Conservation (phyloP, 1,140 invertebrate species). For the Amphibalanus amphitrite region DNA sequence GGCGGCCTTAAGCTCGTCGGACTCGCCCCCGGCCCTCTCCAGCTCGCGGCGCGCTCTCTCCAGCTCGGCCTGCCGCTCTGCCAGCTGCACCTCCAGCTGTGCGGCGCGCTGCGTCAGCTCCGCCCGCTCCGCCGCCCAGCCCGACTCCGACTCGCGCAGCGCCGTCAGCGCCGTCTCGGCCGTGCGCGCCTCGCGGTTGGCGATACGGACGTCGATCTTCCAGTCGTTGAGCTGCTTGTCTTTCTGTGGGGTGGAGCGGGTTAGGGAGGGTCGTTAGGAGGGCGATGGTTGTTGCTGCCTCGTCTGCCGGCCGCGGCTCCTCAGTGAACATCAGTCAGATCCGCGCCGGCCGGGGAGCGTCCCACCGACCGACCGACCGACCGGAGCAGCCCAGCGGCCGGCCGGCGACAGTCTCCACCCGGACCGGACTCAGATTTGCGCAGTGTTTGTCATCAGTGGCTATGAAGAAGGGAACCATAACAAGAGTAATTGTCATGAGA, state of each 20-base stretch:
- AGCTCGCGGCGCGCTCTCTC: conserved; percentile 18
- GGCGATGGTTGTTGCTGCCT: too few relatives aligned
- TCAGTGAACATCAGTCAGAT: not conserved
- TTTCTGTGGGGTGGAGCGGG: conserved; percentile 19
- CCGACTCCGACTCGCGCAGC: conserved; percentile 3
- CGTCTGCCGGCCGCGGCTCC: too few relatives aligned
- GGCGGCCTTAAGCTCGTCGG: conserved; percentile 11
- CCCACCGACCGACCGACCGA: too few relatives aligned
- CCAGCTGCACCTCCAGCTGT: conserved; percentile 13
- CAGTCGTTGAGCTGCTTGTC: conserved; percentile 43
- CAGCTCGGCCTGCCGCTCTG: conserved; percentile 19
- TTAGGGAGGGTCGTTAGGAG: too few relatives aligned
- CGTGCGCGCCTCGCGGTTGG: conserved; percentile 38
- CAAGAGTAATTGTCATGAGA: too few relatives aligned
- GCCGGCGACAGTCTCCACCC: not conserved
- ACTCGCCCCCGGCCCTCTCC: conserved; percentile 17
- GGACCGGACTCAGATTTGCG: not conserved
- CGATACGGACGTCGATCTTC: conserved; percentile 44
- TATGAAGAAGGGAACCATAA: too few relatives aligned
- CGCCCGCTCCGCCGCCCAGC: conserved; percentile 16
- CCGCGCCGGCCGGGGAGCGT: not conserved
- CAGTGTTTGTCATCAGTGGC: conserved; percentile 4
- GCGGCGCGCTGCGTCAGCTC: conserved; percentile 20
- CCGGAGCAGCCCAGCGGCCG: too few relatives aligned
- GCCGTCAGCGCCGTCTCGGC: conserved; percentile 25